Evolutionary conservation across 2,888 invertebrate species (phyloP), one percentile per base, ranked within the genome.

Genomic region (Fragum sueziense): DNA sequence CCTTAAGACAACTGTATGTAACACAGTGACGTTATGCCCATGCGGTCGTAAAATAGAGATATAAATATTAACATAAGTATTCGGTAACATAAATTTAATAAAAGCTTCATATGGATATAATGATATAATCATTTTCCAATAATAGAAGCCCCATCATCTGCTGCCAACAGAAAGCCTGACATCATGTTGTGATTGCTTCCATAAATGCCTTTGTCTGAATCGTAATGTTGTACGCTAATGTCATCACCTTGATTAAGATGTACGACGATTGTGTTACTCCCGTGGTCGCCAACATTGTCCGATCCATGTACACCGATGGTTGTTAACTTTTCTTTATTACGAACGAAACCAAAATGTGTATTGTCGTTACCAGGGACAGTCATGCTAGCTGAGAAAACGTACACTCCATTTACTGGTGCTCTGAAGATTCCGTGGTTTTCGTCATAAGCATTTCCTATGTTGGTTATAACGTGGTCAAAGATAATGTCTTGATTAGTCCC

Each of bases 401-500:
- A 57, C 14, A n/a, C n/a, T 27, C 57, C 57, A 25, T 11, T 27
- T 3, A 57, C 57, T 11, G 57, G 57, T 22, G 57, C 57, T 27
- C 57, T 57, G 25, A 57, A 57, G 2, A n/a, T 22, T 7, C 57
- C 57, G 6, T 3, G 25, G 25, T 25, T 22, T 22, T 20, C 9
- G 57, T 57, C 57, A 25, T 57, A 57, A 14, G 57, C 57, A 25
- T 57, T 57, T 27, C 57, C 57, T 7, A 57, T 57, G 27, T 57
- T 57, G 4, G 57, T 57, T 3, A 57, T 57, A 27, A 57, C 57
- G 25, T 57, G n/a, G 57, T 57, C 57, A n/a, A 57, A 57, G 11
- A 27, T 2, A 25, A 57, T 57, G n/a, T 57, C n/a, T 25, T 57
- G 9, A n/a, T 27, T 27, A 11, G 57, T 57, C 27, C 57, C 57